Base-by-base conservation (phyloP, 2,888 invertebrate species). In the Macrophya alboannulata region DNA sequence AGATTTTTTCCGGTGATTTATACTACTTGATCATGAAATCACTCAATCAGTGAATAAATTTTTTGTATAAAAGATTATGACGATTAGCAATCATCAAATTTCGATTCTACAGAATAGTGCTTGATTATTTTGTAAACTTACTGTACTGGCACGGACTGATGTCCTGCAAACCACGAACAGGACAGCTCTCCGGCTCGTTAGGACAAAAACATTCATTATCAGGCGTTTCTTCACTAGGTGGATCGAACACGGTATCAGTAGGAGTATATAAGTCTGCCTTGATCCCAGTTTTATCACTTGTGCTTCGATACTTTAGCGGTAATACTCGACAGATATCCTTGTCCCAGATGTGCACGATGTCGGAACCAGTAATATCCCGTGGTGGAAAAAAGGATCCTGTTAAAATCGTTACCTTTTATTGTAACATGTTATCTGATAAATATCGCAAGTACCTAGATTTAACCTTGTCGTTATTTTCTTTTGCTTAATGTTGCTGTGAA, bases 101-200 rank as follows among this genome's bases (percentile, higher is more conserved):
- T 71, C 6, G 0, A n/a, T 37, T 31, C 31, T 9, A n/a, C n/a
- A 55, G 25, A 62, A 25, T 62, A 62, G 1, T 25, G 62, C 25
- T 25, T 25, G 17, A 77, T 37, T 1, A 31, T 37, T 51, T 21
- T 0, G 6, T 17, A 83, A 48, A 92, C 95, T 95, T 92, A 97
- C 98, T 97, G 91, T 96, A 98, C 93, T 98, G 98, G 90, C 98
- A 98, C 0, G 97, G 97, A 89, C 97, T 97, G 87, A 98, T 97
- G 90, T 97, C 97, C 93, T 98, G 98, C 45, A 98, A 93, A 0
- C 98, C 98, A 86, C 95, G 95, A 0, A 96, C 95, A 0, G 97
- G 96, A 88, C 97, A 97, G 85, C 94, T 95, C 45, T 95, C 94
- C 79, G 95, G 94, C 86, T 96, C 95, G 1, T 96, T 96, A 12